Conservation (phyloP, 2,888 invertebrate genomes). For the Cantharis flavilabris region DNA sequence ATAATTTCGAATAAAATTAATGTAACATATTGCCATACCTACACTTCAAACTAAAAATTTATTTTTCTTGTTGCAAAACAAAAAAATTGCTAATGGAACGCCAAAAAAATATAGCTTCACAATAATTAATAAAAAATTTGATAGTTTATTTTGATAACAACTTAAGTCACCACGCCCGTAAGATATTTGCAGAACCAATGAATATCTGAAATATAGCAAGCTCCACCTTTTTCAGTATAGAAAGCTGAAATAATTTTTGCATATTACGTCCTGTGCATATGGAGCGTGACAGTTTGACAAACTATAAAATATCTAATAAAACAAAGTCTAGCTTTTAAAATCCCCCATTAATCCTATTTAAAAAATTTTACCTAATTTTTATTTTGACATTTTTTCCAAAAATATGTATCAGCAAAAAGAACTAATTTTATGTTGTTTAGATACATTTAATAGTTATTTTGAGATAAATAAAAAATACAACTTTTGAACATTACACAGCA, state of each 20-base stretch:
- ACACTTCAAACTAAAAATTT: background rate
- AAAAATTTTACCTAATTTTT: constrained; percentile 20
- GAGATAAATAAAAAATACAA: background rate
- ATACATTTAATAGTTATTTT: background rate
- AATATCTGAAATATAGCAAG: background rate
- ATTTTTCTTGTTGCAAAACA: background rate
- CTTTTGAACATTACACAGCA: background rate
- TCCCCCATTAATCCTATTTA: constrained; percentile 28
- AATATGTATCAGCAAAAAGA: constrained; percentile 13
- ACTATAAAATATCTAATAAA: constrained; percentile 35
- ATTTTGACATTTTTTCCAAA: constrained; percentile 21
- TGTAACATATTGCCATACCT: background rate
- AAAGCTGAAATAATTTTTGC: constrained; percentile 25
- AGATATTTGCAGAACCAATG: constrained; percentile 19
- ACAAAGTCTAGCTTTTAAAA: constrained; percentile 30
- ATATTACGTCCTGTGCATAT: constrained; percentile 18
- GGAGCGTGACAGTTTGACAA: constrained; percentile 27
- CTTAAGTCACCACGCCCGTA: constrained; percentile 26
- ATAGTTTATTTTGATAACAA: background rate
- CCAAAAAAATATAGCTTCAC: background rate
- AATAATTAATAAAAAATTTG: background rate
- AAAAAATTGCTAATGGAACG: background rate
- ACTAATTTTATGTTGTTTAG: constrained; percentile 25
- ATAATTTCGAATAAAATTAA: constrained; percentile 1
- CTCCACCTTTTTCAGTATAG: constrained; percentile 18